Base-by-base conservation (phyloP, 1,140 invertebrate genomes). In the Drosophila melanica region DNA sequence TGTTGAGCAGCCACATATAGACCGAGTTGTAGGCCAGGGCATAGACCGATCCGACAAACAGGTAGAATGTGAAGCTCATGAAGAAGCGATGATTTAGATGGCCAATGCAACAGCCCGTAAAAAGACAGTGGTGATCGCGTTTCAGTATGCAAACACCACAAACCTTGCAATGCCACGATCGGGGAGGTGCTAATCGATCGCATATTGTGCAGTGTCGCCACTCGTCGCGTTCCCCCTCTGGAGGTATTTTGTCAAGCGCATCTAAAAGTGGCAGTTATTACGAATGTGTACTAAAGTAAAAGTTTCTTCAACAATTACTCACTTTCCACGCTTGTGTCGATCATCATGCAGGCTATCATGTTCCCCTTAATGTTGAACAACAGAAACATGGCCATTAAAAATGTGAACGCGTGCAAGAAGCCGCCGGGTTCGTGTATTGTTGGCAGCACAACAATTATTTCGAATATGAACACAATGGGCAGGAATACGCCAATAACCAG, bases 91-190 rank as follows among this genome's bases (percentile, higher is more conserved):
- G 95, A 93, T 99, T 99, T 53, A 94, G 94, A 87, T 98, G 96
- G 0, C 98, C 98, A 11, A 99, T 93, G 92, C 98, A 99, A 89
- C 95, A 96, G 10, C 95, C 96, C 23, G 96, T 95, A 91, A 98
- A 99, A 48, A 96, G 95, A 90, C 98, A 99, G 90, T 99, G 98
- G 92, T 99, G 98, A 91, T 99, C 98, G 73, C 97, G 93, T 90
- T 97, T 98, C 39, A 98, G 86, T 51, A 99, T 95, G 90, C 98
- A 99, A 20, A 93, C 91, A 66, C 93, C 89, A 79, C 98, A 99
- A 44, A 93, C 94, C 53, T 93, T 92, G 87, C 98, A 99, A 91
- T 99, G 98, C 95, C 97, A 97, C 2, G 97, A 95, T 70, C 97
- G 93, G 11, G 97, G 97, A 16, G 97, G 97, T 14, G 95, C 93